Evolutionary conservation across 2,888 invertebrate species (phyloP).

Genomic region (Charanyca ferruginea): DNA sequence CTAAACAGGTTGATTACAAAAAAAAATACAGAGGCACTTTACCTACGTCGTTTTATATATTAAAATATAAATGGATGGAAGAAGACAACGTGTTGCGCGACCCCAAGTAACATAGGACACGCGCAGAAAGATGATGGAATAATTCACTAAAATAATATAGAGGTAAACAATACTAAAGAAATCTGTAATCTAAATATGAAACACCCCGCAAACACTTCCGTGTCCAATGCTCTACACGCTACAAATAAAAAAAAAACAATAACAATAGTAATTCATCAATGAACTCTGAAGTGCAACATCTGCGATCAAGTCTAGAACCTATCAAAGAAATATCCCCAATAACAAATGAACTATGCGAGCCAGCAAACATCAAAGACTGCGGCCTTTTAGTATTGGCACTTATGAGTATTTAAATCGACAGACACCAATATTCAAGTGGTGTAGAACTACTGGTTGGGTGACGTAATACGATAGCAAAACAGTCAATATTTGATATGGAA

Average conservation of each 20-base stretch:
- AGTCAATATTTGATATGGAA: slow-evolving; percentile 88
- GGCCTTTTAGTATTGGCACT: slow-evolving; percentile 59
- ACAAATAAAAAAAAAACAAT: neutral
- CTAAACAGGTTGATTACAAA: slow-evolving; percentile 8
- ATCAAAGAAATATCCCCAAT: slow-evolving; percentile 19
- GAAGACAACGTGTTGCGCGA: too few relatives aligned
- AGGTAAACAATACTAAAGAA: too few relatives aligned
- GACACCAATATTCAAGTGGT: slow-evolving; percentile 66
- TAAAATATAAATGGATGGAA: too few relatives aligned
- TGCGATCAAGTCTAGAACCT: slow-evolving; percentile 5
- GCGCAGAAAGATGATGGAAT: too few relatives aligned
- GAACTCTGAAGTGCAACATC: slow-evolving; percentile 16
- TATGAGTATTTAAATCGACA: slow-evolving; percentile 67
- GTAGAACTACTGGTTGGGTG: slow-evolving; percentile 79
- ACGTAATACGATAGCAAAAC: slow-evolving; percentile 86
- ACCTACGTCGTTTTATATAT: slow-evolving; percentile 10
- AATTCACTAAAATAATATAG: neutral
- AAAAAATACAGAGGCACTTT: slow-evolving; percentile 19
- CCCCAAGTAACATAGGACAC: too few relatives aligned
- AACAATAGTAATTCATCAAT: slow-evolving; percentile 25
- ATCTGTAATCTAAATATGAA: neutral
- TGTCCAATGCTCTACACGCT: neutral
- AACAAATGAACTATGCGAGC: slow-evolving; percentile 33
- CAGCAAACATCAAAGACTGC: slow-evolving; percentile 49
- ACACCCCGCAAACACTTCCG: neutral